phyloP scores from a whole-genome alignment of 2,888 invertebrate species.

The Camptogramma bilineatum region DNA sequence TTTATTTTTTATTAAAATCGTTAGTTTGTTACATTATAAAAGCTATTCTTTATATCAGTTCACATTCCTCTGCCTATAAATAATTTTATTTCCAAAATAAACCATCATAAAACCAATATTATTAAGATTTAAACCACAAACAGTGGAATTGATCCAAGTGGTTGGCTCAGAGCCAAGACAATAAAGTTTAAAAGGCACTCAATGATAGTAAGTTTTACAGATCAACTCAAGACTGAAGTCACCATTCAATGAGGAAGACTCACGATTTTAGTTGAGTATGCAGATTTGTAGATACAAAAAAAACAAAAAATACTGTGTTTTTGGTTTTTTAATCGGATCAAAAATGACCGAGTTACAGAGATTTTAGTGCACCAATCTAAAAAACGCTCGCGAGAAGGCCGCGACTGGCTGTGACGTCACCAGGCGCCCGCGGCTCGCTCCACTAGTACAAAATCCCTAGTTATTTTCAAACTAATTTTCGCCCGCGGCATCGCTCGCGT shows the following conservation, averaged over 20 bases:
- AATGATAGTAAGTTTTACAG: conserved; percentile 36
- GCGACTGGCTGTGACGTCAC: no score
- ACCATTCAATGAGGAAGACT: neutral
- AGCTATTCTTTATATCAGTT: conserved; percentile 17
- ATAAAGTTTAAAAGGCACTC: conserved; percentile 47
- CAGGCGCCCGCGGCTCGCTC: no score
- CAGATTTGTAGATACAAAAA: no score
- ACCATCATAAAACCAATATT: conserved; percentile 44
- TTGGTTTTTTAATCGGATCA: no score
- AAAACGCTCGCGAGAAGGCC: no score
- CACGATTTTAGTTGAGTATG: no score
- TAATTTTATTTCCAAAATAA: conserved; percentile 37
- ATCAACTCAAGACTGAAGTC: neutral
- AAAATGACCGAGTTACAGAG: no score
- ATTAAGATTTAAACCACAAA: conserved; percentile 45
- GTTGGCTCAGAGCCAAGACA: conserved; percentile 52
- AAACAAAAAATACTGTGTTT: no score
- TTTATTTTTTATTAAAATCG: neutral
- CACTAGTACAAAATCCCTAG: no score
- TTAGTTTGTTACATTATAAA: conserved; percentile 5
- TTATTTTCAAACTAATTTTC: no score
- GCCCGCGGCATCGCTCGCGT: no score
- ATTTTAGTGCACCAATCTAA: no score
- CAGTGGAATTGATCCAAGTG: conserved; percentile 49
- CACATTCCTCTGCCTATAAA: conserved; percentile 32